Evolutionary conservation across 2,797 vertebrate species (phyloP), one percentile per base, ranked within the genome.

Genomic region (Oreonectes daqikongensis): DNA sequence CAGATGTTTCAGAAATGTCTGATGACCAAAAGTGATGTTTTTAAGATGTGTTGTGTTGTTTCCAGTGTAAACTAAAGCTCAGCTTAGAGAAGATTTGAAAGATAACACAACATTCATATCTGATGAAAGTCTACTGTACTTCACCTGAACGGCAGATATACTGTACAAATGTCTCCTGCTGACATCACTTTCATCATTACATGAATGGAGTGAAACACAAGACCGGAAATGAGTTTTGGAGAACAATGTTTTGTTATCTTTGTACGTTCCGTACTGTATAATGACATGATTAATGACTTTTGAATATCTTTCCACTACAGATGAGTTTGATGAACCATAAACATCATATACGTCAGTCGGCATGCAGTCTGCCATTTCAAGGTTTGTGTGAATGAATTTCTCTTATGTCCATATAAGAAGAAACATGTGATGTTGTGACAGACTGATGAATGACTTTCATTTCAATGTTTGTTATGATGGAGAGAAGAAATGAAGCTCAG

Each of bases 361-460:
- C 72, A 28, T 46, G 46, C 18, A 28, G 64, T 64, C 52, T 42
- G 42, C 64, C 42, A 53, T 80, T 61, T 67, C 59, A 42, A 15
- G 5, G 12, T 26, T 18, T 44, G 35, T 72, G 74, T 70, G 71
- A 30, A 69, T 85, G 77, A 68, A 69, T 80, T 84, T 46, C 48
- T 57, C 10, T 15, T 15, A 42, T 80, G 69, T 28, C 83, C 81
- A 76, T 83, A 83, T 83, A 83, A 82, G 76, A 80, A 17, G 60
- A 81, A 72, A n/a, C 72, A 40, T 70, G 22, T 15, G 12, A 42
- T 57, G 28, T 10, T 30, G 28, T 77, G 81, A 75, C 74, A 63
- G 76, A 6, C 63, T 85, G 85, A 86, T 85, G 46, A 85, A 86
- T 82, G 84, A 40, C 71, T 63, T 63, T 71, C 68, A 9, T 79